Base-by-base conservation (phyloP, 2,888 invertebrate genomes). In the Sturmia bella region DNA sequence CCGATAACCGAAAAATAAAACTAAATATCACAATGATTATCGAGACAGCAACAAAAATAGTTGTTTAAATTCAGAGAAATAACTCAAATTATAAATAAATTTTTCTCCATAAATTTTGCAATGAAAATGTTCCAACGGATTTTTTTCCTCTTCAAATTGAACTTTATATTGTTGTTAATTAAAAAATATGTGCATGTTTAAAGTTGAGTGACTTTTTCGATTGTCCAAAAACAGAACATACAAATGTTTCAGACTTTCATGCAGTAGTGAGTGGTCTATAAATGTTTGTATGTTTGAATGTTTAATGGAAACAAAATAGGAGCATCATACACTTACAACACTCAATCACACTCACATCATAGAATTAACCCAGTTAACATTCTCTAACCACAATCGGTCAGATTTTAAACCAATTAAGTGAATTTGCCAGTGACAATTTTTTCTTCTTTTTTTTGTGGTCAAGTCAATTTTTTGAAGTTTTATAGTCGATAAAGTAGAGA, bases 241-340 rank as follows among this genome's bases (percentile, higher is more conserved):
- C 13, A 59, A 70, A 50, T 6, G 56, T 76, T 56, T 61, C 48
- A 69, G 50, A 66, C 48, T 77, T 75, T 72, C 37, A 72, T 72
- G 50, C 56, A 45, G 17, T 48, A 52, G 63, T 56, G 50, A 45
- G 17, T 48, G 43, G 63, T 56, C 15, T 48, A 41, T 52, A 59
- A 50, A 24, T 21, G 43, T 54, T 9, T 32, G 52, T 61, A 13
- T 57, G 64, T 63, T 68, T 80, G 43, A 50, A 69, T 61, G 45
- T 41, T 11, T 45, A 41, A 54, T 68, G 56, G 32, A 37, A 68
- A 66, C 27, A 50, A 80, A 80, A 76, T 56, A 68, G 68, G 68
- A 63, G 43, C 77, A 73, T 48, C 74, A 48, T 69, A 63, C 41
- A 74, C 68, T 68, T 78, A 54, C 59, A 57, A 61, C 19, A 54